Base-by-base conservation (phyloP, 1,140 invertebrate species). In the Euura saliciscinereae region DNA sequence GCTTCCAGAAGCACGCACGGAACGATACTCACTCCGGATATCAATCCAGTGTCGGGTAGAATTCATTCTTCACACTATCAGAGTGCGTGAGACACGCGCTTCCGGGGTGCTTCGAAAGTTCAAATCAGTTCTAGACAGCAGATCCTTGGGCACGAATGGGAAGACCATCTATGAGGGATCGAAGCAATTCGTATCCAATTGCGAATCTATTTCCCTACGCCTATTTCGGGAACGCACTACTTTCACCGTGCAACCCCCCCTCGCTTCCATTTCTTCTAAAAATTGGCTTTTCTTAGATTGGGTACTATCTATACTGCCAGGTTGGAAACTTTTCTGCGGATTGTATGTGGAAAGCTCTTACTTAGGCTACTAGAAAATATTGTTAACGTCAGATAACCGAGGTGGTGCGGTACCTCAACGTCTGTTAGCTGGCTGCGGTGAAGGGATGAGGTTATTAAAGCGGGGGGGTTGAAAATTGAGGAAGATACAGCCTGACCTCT, bases 201-300 rank as follows among this genome's bases (percentile, higher is more conserved):
- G 44, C 68, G 73, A 75, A 78, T 77, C 76, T 78, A 79, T 78
- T 79, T 77, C 77, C 46, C 75, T 75, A 79, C 72, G 77, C 78
- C 78, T 78, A 78, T 78, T 74, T 73, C 69, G 13, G n/a, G 46
- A 51, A 8, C 46, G n/a, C 43, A 8, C 6, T 66, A 66, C 43
- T 66, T 66, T 13, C 43, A 13, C 28, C 28, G 28, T 28, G 28
- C 28, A 28, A 28, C 28, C 28, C 28, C 28, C 28, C 28, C 28
- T 28, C 28, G 28, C 28, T 28, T 28, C 28, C 1, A 28, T 28
- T 28, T 51, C 46, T 7, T 51, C 11, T 8, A 1, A n/a, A 51
- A 51, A 51, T n/a, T 51, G 7, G 46, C 46, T n/a, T 51, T 51
- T 51, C 46, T 1, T 51, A n/a, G 46, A 51, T 51, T 51, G 7